Conservation (phyloP, 2,797 vertebrate species). For the Geotrypetes seraphini region DNA sequence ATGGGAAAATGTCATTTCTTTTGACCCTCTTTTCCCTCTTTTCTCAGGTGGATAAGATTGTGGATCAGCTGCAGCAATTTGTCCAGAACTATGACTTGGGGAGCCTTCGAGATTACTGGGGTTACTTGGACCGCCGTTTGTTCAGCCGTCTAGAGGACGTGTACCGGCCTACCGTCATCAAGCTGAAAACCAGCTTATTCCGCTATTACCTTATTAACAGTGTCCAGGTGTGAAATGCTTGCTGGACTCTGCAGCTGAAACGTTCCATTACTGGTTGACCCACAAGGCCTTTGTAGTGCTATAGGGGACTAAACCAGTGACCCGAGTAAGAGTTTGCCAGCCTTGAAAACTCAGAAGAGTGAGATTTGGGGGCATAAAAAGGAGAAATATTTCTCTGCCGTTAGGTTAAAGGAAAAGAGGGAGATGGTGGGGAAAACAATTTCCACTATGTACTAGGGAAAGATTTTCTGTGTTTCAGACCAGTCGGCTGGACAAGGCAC, state of each 20-base stretch:
- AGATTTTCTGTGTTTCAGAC: constrained; percentile 58
- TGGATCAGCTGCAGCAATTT: constrained; percentile 85
- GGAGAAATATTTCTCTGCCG: no score
- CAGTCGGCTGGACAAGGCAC: constrained; percentile 76
- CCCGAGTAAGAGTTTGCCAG: no score
- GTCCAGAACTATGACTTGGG: constrained; percentile 76
- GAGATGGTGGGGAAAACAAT: no score
- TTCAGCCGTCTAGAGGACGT: constrained; percentile 87
- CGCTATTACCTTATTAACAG: constrained; percentile 85
- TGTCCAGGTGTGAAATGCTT: constrained; percentile 63
- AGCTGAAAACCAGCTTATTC: constrained; percentile 86
- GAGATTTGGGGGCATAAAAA: no score
- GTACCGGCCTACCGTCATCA: constrained; percentile 81
- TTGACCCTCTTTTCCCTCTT: no score
- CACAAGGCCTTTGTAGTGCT: no score
- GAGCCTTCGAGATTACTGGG: constrained; percentile 86
- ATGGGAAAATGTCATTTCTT: no score
- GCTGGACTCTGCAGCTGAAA: not conserved
- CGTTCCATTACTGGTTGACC: no score
- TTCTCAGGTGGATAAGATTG: constrained; percentile 94
- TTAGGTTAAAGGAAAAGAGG: no score
- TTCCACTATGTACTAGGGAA: no score
- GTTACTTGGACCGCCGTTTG: constrained; percentile 78
- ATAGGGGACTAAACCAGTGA: no score
- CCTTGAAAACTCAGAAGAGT: no score